phyloP scores from a whole-genome alignment of 2,113 vertebrate species.

The Pontoporia blainvillei region DNA sequence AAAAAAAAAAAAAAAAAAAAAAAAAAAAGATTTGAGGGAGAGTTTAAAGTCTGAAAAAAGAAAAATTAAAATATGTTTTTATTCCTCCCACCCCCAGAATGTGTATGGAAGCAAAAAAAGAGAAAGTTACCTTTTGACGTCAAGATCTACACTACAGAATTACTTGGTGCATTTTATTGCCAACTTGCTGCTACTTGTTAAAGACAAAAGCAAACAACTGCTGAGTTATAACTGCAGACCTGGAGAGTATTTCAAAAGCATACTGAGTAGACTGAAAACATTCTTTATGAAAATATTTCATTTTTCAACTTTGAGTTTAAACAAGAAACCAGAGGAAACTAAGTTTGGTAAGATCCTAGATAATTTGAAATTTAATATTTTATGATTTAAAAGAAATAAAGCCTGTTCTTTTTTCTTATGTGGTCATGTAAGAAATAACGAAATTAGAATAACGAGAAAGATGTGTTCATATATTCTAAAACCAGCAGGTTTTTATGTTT shows the following conservation, averaged over 20 bases:
- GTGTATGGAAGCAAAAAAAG: not conserved
- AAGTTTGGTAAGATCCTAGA: not conserved
- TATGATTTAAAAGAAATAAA: constrained; percentile 1
- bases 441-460: not conserved
- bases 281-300: not conserved
- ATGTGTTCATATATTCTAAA: not conserved
- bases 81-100: not conserved
- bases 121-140: not conserved
- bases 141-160: not conserved
- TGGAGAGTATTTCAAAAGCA: not conserved
- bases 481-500: not conserved
- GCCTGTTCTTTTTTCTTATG: not conserved
- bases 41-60: not conserved
- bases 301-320: not conserved
- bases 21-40: not conserved
- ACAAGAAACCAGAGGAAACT: not conserved
- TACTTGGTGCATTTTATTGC: not conserved
- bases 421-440: not conserved
- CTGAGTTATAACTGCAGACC: not conserved
- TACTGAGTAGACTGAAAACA: not conserved
- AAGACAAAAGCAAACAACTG: not conserved
- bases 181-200: not conserved
- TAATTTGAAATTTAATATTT: not conserved
- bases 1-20: too few relatives aligned
- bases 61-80: not conserved